phyloP scores from a whole-genome alignment of 2,888 invertebrate species.

The Coenonympha glycerion region DNA sequence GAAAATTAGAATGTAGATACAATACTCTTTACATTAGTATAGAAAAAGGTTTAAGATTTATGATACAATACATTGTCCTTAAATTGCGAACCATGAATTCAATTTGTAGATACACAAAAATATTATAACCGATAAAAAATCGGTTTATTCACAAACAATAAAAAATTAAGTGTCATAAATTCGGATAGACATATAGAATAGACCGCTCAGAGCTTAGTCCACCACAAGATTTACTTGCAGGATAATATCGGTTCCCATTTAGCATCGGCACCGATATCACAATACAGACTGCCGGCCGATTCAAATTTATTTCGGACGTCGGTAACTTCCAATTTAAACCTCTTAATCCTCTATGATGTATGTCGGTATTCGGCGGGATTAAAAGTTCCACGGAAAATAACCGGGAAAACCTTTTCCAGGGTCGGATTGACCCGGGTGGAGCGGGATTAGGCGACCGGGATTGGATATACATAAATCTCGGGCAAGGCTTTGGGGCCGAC shows the following conservation, averaged over 20 bases:
- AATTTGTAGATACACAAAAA: too few relatives aligned
- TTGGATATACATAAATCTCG: slow-evolving; percentile 75
- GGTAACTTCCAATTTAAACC: slow-evolving; percentile 78
- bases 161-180: not conserved
- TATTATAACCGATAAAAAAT: too few relatives aligned
- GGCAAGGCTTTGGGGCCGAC: slow-evolving; percentile 67
- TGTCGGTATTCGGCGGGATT: slow-evolving; percentile 76
- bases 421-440: slow-evolving; percentile 72
- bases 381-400: slow-evolving; percentile 77
- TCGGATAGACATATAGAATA: slow-evolving; percentile 14
- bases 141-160: too few relatives aligned
- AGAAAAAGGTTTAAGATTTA: too few relatives aligned
- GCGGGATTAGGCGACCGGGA: slow-evolving; percentile 72
- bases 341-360: slow-evolving; percentile 77
- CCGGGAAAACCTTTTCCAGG: slow-evolving; percentile 76
- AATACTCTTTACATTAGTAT: not conserved
- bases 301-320: slow-evolving; percentile 77
- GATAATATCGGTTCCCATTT: slow-evolving; percentile 70
- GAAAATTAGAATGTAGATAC: too few relatives aligned
- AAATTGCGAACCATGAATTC: too few relatives aligned
- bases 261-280: slow-evolving; percentile 72
- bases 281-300: slow-evolving; percentile 74
- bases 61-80: too few relatives aligned
- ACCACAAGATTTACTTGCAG: slow-evolving; percentile 61
- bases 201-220: slow-evolving; percentile 35